Evolutionary conservation across 2,888 invertebrate genomes (phyloP).

Genomic region (Drosophila prostipennis): DNA sequence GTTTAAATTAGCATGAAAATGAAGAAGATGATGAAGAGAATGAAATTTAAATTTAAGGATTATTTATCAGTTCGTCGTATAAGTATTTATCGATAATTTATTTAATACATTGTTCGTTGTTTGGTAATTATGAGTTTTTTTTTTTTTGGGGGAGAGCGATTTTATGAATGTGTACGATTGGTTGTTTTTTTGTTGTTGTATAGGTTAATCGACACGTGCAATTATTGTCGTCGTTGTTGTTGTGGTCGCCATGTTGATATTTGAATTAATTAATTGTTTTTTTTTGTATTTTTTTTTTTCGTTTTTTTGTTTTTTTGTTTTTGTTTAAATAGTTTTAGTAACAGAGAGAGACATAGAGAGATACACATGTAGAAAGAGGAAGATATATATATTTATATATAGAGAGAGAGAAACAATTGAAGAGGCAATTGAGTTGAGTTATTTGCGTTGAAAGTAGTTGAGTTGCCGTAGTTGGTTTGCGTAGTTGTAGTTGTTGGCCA

Average conservation of each 20-base stretch:
- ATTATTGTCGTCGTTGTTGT: conserved; percentile 21
- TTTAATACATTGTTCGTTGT: conserved; percentile 20
- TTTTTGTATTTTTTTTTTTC: conserved; percentile 3
- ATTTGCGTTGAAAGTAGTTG: conserved; percentile 58
- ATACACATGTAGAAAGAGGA: conserved; percentile 36
- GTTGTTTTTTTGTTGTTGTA: conserved; percentile 17
- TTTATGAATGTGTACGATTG: conserved; percentile 7
- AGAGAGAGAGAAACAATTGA: conserved; percentile 58
- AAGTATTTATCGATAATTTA: conserved; percentile 13
- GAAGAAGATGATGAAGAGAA: conserved; percentile 26
- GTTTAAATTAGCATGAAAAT: conserved; percentile 21
- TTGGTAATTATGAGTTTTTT: conserved; percentile 14
- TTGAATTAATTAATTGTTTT: conserved; percentile 13
- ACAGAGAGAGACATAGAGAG: conserved; percentile 49
- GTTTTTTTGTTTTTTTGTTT: conserved; percentile 16
- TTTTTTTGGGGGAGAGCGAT: conserved; percentile 7
- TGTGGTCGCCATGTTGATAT: conserved; percentile 15
- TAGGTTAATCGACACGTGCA: conserved; percentile 29
- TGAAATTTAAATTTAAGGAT: conserved; percentile 30
- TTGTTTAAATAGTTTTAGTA: conserved; percentile 47
- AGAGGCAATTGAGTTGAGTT: conserved; percentile 68
- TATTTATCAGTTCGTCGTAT: conserved; percentile 35
- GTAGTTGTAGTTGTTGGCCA: conserved; percentile 55
- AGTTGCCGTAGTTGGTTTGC: conserved; percentile 50
- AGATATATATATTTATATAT: conserved; percentile 51